Percentiles rank a stretch among this genome's conserved stretches.
phyloP scores from a whole-genome alignment of 2,888 invertebrate species.

The Tenthredo distinguenda region DNA sequence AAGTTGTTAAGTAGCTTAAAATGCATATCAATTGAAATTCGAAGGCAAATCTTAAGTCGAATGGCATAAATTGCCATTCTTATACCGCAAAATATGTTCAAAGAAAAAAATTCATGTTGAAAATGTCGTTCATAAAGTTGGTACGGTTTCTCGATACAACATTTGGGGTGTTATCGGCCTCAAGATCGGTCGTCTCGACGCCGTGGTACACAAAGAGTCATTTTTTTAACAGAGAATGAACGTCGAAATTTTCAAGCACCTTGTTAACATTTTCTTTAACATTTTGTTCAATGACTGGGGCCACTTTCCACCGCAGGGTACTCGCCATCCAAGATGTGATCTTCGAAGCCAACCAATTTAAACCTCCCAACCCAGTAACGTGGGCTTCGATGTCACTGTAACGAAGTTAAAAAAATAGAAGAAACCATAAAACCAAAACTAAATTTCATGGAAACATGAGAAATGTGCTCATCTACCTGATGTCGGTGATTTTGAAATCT shows the following conservation, averaged over 20 bases:
- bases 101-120: constrained; percentile 46
- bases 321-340: constrained; percentile 52
- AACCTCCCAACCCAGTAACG: constrained; percentile 50
- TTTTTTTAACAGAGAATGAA: constrained; percentile 42
- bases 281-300: constrained; percentile 47
- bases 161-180: not conserved
- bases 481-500: constrained; percentile 53
- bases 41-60: not conserved
- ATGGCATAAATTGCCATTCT: not conserved
- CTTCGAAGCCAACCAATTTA: constrained; percentile 52
- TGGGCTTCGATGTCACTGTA: constrained; percentile 50
- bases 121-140: constrained; percentile 12
- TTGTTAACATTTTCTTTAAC: constrained; percentile 50
- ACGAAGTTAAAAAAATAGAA: not conserved
- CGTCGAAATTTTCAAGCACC: constrained; percentile 49
- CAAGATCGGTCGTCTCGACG: constrained; percentile 1
- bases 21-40: not conserved
- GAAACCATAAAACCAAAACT: not conserved
- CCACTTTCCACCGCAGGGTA: constrained; percentile 45
- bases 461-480: constrained; percentile 25
- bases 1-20: not conserved
- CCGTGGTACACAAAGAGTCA: constrained; percentile 50
- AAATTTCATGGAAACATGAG: not conserved
- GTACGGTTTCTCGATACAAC: not conserved
- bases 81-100: not conserved